A percentile compares a stretch with the other conserved stretches of the same genome.
These are phyloP conservation scores for Periplaneta americana DNA, from an alignment of 1,140 invertebrate genomes.

Conservation along the genomic window DNA sequence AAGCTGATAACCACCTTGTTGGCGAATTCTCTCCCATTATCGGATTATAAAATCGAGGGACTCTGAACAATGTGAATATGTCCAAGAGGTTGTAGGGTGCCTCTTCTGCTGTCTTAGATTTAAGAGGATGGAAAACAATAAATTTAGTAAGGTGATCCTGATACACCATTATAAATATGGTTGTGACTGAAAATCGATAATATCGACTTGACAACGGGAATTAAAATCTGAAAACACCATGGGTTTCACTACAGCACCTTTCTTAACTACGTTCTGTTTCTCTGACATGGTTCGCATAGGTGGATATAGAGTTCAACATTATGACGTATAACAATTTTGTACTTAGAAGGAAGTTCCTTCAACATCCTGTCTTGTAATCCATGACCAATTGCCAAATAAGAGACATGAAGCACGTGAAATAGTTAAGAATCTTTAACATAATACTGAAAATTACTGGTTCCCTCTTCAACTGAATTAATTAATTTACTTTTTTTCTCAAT, in stretches of 20 bases:
- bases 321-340: conserved; percentile 28
- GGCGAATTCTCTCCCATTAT: too few species aligned
- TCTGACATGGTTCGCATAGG: background rate
- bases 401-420: conserved; percentile 26
- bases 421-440: conserved; percentile 24
- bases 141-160: conserved; percentile 38
- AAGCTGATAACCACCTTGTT: conserved; percentile 25
- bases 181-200: conserved; percentile 33
- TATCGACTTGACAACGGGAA: background rate
- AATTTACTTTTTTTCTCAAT: background rate
- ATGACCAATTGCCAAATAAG: conserved; percentile 27
- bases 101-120: conserved; percentile 24
- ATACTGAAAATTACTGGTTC: too few species aligned
- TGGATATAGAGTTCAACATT: background rate
- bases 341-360: conserved; percentile 23
- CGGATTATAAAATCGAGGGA: conserved; percentile 31
- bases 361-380: conserved; percentile 28
- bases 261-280: background rate
- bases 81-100: conserved; percentile 22
- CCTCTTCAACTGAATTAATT: background rate
- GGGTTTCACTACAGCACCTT: background rate
- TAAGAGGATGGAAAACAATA: conserved; percentile 30
- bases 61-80: conserved; percentile 34
- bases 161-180: conserved; percentile 41
- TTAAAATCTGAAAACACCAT: background rate